A percentile compares a stretch with the other conserved stretches of the same genome.
Conservation (phyloP, 2,797 vertebrate species). For the Lophotriccus pileatus region DNA sequence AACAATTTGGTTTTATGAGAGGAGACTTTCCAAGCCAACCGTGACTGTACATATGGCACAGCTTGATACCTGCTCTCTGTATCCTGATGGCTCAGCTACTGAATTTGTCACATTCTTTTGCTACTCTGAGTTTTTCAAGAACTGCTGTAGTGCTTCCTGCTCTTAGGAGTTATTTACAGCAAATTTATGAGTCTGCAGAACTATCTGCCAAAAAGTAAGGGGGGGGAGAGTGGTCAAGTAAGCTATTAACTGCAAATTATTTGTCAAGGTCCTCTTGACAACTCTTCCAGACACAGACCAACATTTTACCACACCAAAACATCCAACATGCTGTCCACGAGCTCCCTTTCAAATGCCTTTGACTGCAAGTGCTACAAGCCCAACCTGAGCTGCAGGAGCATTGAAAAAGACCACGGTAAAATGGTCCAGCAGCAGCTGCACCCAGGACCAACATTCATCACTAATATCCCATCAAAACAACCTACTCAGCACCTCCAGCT, state of each 20-base stretch:
- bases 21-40: slow-evolving; percentile 57
- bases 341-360: background rate
- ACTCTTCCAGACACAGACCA: background rate
- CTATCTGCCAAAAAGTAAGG: slow-evolving; percentile 12
- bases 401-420: background rate
- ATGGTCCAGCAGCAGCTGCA: background rate
- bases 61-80: slow-evolving; percentile 66
- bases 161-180: slow-evolving; percentile 48
- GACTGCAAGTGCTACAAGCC: background rate
- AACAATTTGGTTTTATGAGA: slow-evolving; percentile 58
- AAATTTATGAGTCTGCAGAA: slow-evolving; percentile 49
- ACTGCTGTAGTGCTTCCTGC: slow-evolving; percentile 27
- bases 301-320: background rate
- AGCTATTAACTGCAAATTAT: slow-evolving; percentile 29
- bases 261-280: slow-evolving; percentile 3
- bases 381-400: background rate
- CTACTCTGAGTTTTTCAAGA: slow-evolving; percentile 50
- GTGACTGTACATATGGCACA: slow-evolving; percentile 66
- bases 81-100: slow-evolving; percentile 65
- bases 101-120: slow-evolving; percentile 63
- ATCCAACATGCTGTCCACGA: background rate
- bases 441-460: background rate
- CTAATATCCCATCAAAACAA: background rate
- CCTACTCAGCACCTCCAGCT: background rate
- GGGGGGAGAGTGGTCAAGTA: background rate